Percentiles rank a stretch among this genome's conserved stretches.
Evolutionary conservation across 2,797 vertebrate genomes (phyloP).

Genomic region (Sebastes vulpes): DNA sequence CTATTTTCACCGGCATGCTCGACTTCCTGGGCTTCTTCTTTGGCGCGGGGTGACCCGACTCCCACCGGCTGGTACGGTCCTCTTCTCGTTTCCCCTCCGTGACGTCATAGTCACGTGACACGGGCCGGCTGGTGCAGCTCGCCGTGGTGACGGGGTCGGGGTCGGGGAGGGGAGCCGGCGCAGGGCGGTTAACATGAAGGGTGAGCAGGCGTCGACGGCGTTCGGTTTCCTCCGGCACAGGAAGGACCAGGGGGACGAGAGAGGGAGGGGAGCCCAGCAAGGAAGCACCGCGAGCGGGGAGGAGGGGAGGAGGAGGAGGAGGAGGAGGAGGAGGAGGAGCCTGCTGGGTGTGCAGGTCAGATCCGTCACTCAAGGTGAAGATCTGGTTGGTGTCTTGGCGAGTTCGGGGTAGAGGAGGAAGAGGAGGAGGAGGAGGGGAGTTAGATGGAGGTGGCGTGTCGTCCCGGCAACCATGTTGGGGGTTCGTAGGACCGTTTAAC

Average conservation of each 20-base stretch:
- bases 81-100: neutral
- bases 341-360: neutral
- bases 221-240: neutral
- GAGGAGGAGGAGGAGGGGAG: neutral
- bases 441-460: rapidly evolving
- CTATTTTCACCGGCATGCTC: slow-evolving; percentile 94
- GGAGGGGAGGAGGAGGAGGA: neutral
- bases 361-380: neutral
- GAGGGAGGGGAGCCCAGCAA: slow-evolving; percentile 46
- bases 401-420: slow-evolving; percentile 66
- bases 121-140: slow-evolving; percentile 78
- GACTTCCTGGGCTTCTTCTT: slow-evolving; percentile 96
- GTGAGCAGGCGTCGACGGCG: rapidly evolving
- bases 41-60: slow-evolving; percentile 76
- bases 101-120: slow-evolving; percentile 30
- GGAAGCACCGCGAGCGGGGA: slow-evolving; percentile 41
- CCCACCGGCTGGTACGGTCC: neutral
- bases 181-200: neutral
- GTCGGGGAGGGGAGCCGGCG: neutral
- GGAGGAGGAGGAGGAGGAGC: neutral
- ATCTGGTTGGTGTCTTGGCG: slow-evolving; percentile 47
- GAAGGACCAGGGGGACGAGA: slow-evolving; percentile 13
- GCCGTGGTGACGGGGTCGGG: neutral
- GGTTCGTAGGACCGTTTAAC: neutral
- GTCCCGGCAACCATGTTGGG: neutral